Base-by-base conservation (phyloP, 2,113 vertebrate genomes). In the Grantiella picta region DNA sequence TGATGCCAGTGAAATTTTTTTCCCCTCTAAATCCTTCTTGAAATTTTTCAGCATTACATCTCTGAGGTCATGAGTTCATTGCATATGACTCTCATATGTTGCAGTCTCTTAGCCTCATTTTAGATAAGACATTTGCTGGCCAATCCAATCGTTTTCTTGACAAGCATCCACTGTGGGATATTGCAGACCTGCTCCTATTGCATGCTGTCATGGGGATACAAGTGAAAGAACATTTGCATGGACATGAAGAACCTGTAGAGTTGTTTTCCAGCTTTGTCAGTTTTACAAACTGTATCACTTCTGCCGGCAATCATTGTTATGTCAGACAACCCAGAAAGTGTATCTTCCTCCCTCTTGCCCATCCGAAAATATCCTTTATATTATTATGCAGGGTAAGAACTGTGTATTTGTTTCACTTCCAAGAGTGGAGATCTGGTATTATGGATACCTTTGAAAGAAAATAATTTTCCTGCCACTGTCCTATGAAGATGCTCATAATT, bases 401-500 rank as follows among this genome's bases (percentile, higher is more conserved):
- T 92, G 31, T 93, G 24, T 56, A 70, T 91, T 80, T 91, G 29
- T 89, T 94, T 76, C 35, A 54, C 25, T 92, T 78, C 52, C 29
- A 72, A 86, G 69, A 79, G 24, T 64, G 52, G 59, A 72, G 31
- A 79, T 71, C 47, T 85, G 63, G 64, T 92, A 53, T 72, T 90
- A 85, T 61, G 75, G 66, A 47, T 93, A 57, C 36, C 11, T 85
- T 89, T 92, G 73, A 71, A 57, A 53, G 36, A 68, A 89, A 89
- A 71, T 80, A 31, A 52, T 87, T 90, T 77, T 77, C 19, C 75
- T 82, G 29, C 21, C 33, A 25, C 78, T 77, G 31, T 61, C 35
- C 40, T 83, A 9, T 82, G 91, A 91, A 89, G 64, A n/a, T 83
- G 28, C 36, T 96, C 22, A 29, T 85, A 91, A 90, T 91, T 90